Percentiles rank a stretch among this genome's conserved stretches.
Evolutionary conservation across 2,113 vertebrate genomes (phyloP).

Genomic region (Oxyruncus cristatus): DNA sequence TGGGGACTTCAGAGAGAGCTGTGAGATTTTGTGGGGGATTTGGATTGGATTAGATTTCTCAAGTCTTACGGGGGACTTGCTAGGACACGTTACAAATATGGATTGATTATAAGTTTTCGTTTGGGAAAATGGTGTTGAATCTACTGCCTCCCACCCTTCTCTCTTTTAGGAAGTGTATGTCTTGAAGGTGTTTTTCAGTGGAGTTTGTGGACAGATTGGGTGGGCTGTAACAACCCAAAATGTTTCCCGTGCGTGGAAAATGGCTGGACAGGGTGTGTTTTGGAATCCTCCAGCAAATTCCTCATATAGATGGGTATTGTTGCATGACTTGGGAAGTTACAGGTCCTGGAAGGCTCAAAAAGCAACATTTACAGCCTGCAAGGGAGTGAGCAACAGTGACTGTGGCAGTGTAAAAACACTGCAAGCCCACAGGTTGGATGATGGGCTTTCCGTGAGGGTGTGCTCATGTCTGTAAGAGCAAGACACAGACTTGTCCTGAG

Average conservation of each 20-base stretch:
- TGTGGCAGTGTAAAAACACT: not conserved
- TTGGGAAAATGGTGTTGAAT: not conserved
- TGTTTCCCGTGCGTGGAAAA: not conserved
- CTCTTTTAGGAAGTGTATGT: not conserved
- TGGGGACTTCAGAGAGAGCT: not conserved
- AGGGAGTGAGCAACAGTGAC: not conserved
- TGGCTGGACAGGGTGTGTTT: not conserved
- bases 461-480: not conserved
- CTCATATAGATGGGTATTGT: not conserved
- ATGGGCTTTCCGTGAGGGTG: not conserved
- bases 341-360: not conserved
- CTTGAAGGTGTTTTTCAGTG: not conserved
- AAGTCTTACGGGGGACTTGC: not conserved
- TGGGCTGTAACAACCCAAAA: not conserved
- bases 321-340: not conserved
- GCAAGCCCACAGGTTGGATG: not conserved
- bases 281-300: not conserved
- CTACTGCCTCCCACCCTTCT: not conserved
- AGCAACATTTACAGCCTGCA: not conserved
- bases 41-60: not conserved
- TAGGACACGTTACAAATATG: constrained; percentile 1
- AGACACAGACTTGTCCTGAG: not conserved
- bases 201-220: not conserved
- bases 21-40: constrained; percentile 18
- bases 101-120: not conserved